Evolutionary conservation across 2,797 vertebrate genomes (phyloP).

Genomic region (Sardinella longiceps): DNA sequence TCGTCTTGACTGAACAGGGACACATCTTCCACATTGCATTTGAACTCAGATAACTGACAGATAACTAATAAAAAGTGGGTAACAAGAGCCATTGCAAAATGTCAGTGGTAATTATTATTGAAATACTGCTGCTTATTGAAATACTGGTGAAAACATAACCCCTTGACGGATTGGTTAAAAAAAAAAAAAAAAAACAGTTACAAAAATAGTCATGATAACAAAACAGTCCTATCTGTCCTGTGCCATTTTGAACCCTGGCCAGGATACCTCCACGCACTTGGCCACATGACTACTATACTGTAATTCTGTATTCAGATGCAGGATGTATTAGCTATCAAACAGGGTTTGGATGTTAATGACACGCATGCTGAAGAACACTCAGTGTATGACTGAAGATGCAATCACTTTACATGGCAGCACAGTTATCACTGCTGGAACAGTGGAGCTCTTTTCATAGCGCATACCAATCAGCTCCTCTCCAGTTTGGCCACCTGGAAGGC

Average conservation of each 20-base stretch:
- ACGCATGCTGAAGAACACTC: background rate
- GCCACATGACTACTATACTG: background rate
- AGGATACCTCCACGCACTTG: background rate
- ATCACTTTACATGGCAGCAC: background rate
- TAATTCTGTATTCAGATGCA: background rate
- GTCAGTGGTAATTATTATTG: too few relatives aligned
- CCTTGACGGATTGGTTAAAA: too few relatives aligned
- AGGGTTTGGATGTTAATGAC: background rate
- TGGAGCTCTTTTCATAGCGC: background rate
- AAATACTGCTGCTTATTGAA: too few relatives aligned
- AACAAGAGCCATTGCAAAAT: too few relatives aligned
- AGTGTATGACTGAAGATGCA: background rate
- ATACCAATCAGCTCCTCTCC: background rate
- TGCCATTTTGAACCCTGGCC: background rate
- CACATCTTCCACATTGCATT: too few relatives aligned
- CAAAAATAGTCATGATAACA: background rate
- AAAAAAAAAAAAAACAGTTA: too few relatives aligned
- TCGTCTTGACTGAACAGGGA: too few relatives aligned
- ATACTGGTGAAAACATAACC: too few relatives aligned
- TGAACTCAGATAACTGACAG: too few relatives aligned
- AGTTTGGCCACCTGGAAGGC: conserved; percentile 2
- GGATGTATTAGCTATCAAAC: background rate
- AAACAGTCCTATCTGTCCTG: background rate
- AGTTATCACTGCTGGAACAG: background rate
- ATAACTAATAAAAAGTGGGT: too few relatives aligned